Evolutionary conservation across 1,140 invertebrate genomes (phyloP).

Genomic region (Drosophila ironensis): DNA sequence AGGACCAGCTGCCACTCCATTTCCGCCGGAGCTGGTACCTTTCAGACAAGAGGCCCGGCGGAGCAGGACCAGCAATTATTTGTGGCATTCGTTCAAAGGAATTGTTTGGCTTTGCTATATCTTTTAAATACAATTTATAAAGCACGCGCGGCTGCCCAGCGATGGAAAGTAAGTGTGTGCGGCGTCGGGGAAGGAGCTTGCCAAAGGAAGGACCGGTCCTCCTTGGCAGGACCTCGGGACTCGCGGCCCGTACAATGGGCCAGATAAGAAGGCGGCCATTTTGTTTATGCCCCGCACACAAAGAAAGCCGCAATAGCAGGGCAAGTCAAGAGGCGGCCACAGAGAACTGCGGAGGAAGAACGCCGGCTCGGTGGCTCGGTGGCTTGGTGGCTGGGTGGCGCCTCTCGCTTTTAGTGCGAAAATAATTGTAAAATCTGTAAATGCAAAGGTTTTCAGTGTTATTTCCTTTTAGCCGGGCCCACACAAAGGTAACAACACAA

Average conservation of each 20-base stretch:
- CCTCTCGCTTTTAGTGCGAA: constrained; percentile 68
- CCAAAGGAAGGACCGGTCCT: neutral
- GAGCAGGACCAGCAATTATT: constrained; percentile 63
- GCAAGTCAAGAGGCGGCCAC: constrained; percentile 66
- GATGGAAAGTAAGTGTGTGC: constrained; percentile 7
- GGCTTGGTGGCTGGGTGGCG: neutral
- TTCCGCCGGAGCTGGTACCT: neutral
- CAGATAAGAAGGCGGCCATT: constrained; percentile 69
- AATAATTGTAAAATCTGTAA: constrained; percentile 69
- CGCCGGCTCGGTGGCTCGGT: neutral
- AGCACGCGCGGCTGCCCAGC: constrained; percentile 51
- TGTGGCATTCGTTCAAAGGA: constrained; percentile 65
- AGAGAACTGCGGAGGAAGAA: constrained; percentile 9
- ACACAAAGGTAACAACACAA: constrained; percentile 64
- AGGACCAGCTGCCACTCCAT: constrained; percentile 21
- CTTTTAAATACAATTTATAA: constrained; percentile 79
- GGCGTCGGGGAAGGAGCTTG: neutral
- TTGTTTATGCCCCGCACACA: constrained; percentile 68
- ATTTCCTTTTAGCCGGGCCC: constrained; percentile 21
- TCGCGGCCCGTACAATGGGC: constrained; percentile 29
- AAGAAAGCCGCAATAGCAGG: constrained; percentile 58
- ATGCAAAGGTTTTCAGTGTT: constrained; percentile 54
- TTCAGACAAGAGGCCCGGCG: constrained; percentile 40
- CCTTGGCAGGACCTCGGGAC: neutral
- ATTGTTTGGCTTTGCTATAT: constrained; percentile 59